Evolutionary conservation across 2,797 vertebrate genomes (phyloP).

Genomic region (Yasuhikotakia modesta): DNA sequence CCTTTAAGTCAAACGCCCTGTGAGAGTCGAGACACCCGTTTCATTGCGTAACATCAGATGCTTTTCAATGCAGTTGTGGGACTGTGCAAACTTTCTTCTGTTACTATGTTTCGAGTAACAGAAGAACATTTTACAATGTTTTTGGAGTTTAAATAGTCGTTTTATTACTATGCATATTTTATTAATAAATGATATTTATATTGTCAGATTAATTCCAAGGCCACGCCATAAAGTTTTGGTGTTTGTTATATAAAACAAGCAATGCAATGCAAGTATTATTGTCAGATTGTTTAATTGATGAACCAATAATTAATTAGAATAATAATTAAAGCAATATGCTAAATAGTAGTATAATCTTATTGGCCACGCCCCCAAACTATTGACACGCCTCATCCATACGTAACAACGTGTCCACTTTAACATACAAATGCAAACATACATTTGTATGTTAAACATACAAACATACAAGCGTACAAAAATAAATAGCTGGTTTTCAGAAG

Average conservation of each 20-base stretch:
- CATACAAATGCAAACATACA: too few relatives aligned
- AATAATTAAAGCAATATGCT: not conserved
- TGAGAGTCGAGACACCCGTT: not conserved
- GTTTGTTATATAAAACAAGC: not conserved
- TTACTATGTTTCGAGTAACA: not conserved
- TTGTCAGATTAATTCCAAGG: not conserved
- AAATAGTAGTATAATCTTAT: not conserved
- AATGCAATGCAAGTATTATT: not conserved
- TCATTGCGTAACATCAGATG: constrained; percentile 15
- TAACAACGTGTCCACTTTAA: not conserved
- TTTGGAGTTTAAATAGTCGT: too few relatives aligned
- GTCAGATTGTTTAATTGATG: not conserved
- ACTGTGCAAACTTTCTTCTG: not conserved
- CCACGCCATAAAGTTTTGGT: not conserved
- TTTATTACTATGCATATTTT: too few relatives aligned
- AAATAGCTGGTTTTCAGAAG: not conserved
- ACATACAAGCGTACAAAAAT: too few relatives aligned
- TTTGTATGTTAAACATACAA: too few relatives aligned
- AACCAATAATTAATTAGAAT: too few relatives aligned
- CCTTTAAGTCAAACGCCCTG: not conserved
- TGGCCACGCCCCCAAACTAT: not conserved
- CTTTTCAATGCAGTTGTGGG: not conserved
- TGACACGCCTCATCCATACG: not conserved
- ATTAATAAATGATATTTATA: too few relatives aligned
- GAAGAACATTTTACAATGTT: not conserved